Evolutionary conservation across 2,888 invertebrate genomes (phyloP), one percentile per base, ranked within the genome.

Genomic region (Cheilosia urbana): DNA sequence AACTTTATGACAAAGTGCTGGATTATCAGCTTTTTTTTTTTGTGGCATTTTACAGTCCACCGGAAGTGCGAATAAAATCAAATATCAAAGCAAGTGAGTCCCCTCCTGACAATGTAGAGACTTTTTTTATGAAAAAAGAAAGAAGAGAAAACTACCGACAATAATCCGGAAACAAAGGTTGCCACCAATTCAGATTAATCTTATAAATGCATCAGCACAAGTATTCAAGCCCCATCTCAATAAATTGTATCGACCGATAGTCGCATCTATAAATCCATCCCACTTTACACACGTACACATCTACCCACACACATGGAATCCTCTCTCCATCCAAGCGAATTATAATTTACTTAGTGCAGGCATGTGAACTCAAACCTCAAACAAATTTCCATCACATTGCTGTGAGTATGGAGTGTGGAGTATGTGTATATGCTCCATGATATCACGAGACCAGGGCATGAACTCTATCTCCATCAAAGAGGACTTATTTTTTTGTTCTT

Each of bases 391-490:
- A 37, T 49, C 34, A 21, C 9, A 51, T 37, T 40, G 37, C 53
- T 19, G 55, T 42, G 19, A 19, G 6, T n/a, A n/a, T 21, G 45
- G 27, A 9, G 30, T 30, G 1, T 27, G 24, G 4, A 3, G 2
- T 2, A 2, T 21, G 21, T 47, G 40, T 53, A 4, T 27, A 37
- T 37, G 37, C 34, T 49, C 34, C 34, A 37, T 45, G 34, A 53
- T 40, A 51, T 40, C 51, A 66, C 24, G 27, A 40, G 42, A 55
- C 49, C 63, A 68, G 53, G 40, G 53, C 49, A 51, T 51, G 51
- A 40, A 51, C 65, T 51, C 40, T 2, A 45, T 45, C 37, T 45
- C 45, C 21, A 65, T 49, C 34, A 51, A 65, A 49, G 49, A 21
- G 34, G n/a, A 30, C 45, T 45, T 42, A 17, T 40, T 45, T 53